Percentiles rank a stretch among this genome's conserved stretches.
Evolutionary conservation across 2,113 vertebrate genomes (phyloP).

Genomic region (western clawed frog (Xenopus tropicalis)): DNA sequence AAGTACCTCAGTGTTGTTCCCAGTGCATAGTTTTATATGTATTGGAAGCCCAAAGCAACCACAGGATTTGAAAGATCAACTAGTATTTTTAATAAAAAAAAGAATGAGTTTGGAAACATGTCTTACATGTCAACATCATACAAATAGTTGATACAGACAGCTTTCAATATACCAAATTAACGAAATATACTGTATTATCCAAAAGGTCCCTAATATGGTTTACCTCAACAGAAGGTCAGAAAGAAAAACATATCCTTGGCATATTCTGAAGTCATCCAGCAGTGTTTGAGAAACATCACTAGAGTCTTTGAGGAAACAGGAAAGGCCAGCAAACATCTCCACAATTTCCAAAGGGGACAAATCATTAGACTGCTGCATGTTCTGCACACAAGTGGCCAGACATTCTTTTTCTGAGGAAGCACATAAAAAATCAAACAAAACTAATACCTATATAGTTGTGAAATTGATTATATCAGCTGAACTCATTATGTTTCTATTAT

Average conservation of each 20-base stretch:
- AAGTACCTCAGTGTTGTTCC: too few species aligned
- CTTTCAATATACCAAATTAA: too few species aligned
- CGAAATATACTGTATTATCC: neutral
- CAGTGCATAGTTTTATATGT: too few species aligned
- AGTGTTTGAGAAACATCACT: slow-evolving; percentile 93
- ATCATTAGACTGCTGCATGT: slow-evolving; percentile 98
- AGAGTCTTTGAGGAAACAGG: slow-evolving; percentile 98
- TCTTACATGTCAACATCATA: too few species aligned
- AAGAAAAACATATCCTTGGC: slow-evolving; percentile 96
- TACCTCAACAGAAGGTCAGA: slow-evolving; percentile 96
- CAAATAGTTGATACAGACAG: too few species aligned
- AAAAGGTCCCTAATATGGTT: slow-evolving; percentile 25
- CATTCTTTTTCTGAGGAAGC: slow-evolving; percentile 91
- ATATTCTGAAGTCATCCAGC: slow-evolving; percentile 95
- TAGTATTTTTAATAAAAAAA: too few species aligned
- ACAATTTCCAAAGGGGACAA: slow-evolving; percentile 94
- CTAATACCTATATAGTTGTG: too few species aligned
- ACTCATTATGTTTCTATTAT: too few species aligned
- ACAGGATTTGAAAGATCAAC: too few species aligned
- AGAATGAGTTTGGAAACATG: too few species aligned
- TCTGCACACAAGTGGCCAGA: slow-evolving; percentile 92
- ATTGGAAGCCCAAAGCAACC: too few species aligned
- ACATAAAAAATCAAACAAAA: neutral
- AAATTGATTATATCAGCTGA: too few species aligned
- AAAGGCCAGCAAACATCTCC: slow-evolving; percentile 96